Conservation (phyloP, 2,797 vertebrate species). For the Melanotaenia pygmaea region DNA sequence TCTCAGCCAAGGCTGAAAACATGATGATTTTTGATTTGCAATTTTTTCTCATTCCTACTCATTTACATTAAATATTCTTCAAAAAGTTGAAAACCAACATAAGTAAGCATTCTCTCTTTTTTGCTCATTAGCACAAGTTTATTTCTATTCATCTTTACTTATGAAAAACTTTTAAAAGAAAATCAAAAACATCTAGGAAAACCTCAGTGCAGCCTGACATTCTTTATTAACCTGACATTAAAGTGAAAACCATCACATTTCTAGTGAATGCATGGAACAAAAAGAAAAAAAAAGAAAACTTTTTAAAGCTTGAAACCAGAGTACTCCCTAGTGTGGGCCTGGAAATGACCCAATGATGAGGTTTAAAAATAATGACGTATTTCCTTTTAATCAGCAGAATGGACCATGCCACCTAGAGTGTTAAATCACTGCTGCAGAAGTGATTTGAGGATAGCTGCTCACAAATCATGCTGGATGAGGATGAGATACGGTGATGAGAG, state of each 20-base stretch:
- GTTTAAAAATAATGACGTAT: slow-evolving; percentile 74
- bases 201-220: slow-evolving; percentile 40
- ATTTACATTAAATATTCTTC: no score
- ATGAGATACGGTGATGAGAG: slow-evolving; percentile 28
- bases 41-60: no score
- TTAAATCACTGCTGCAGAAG: slow-evolving; percentile 67
- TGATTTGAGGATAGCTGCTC: slow-evolving; percentile 57
- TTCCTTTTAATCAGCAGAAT: slow-evolving; percentile 71
- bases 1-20: neutral
- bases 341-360: slow-evolving; percentile 63
- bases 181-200: neutral
- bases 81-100: no score
- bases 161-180: neutral
- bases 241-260: slow-evolving; percentile 57
- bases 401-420: slow-evolving; percentile 40
- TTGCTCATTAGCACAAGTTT: no score
- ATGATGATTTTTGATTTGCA: no score
- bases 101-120: no score
- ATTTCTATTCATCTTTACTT: neutral
- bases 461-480: slow-evolving; percentile 33
- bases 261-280: slow-evolving; percentile 51
- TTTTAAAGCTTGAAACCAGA: slow-evolving; percentile 56
- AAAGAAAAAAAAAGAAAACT: slow-evolving; percentile 12
- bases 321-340: slow-evolving; percentile 47
- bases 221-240: slow-evolving; percentile 53